phyloP scores from a whole-genome alignment of 2,113 vertebrate genomes.

The Chiloscyllium plagiosum region DNA sequence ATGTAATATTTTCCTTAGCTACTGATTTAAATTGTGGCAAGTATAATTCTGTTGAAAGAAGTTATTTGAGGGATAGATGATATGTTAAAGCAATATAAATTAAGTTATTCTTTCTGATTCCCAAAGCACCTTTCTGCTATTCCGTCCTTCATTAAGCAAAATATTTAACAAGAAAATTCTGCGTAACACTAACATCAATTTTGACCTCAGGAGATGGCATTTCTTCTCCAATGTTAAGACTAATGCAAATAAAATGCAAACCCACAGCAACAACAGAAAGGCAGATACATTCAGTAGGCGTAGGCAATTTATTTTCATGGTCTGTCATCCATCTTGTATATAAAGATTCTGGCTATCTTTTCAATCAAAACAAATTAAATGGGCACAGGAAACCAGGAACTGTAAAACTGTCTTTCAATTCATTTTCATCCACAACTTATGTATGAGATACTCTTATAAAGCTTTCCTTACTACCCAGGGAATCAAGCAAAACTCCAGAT shows the following conservation, averaged over 20 bases:
- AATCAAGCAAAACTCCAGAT: neutral
- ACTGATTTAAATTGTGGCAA: neutral
- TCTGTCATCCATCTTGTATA: neutral
- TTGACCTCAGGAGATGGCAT: neutral
- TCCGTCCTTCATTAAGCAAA: neutral
- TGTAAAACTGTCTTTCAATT: neutral
- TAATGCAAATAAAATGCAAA: neutral
- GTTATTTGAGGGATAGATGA: neutral
- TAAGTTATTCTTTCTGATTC: neutral
- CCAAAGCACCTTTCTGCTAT: neutral
- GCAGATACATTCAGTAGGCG: neutral
- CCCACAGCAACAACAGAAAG: neutral
- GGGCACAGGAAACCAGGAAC: neutral
- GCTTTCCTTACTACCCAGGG: too few species aligned
- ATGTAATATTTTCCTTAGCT: neutral
- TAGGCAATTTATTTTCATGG: neutral
- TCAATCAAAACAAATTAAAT: neutral
- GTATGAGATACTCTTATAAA: neutral
- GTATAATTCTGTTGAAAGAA: neutral
- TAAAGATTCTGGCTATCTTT: neutral
- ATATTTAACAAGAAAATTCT: neutral
- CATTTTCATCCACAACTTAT: neutral
- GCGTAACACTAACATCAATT: neutral
- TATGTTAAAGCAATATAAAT: neutral
- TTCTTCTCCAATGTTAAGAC: neutral